Percentiles rank a stretch among this genome's conserved stretches.
Evolutionary conservation across 2,797 vertebrate species (phyloP).

Genomic region (Malurus leucopterus): DNA sequence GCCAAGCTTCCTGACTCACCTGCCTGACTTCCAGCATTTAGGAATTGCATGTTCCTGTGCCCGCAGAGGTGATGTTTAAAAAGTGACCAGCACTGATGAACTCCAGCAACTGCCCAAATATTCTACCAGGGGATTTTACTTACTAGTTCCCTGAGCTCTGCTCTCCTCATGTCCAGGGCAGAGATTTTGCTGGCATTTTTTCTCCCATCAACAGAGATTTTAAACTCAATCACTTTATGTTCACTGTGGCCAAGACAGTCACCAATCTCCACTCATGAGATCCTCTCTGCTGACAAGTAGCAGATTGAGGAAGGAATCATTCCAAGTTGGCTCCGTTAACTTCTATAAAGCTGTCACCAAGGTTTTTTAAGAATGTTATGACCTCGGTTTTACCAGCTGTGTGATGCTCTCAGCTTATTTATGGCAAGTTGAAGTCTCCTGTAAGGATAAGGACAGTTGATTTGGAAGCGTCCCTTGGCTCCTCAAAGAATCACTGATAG

Average conservation of each 20-base stretch:
- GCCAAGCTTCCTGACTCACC: neutral
- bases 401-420: neutral
- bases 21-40: neutral
- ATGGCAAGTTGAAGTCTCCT: neutral
- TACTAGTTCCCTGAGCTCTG: neutral
- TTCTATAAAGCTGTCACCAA: neutral
- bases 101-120: accelerated
- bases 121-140: neutral
- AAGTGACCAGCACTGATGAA: neutral
- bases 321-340: neutral
- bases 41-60: neutral
- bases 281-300: neutral
- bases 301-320: neutral
- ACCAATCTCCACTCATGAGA: accelerated
- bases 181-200: neutral
- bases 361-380: neutral
- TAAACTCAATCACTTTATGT: neutral
- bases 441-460: neutral
- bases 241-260: accelerated
- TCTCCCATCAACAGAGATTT: neutral
- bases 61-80: neutral
- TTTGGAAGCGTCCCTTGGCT: neutral
- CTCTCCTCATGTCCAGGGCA: neutral
- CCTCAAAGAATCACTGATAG: neutral
- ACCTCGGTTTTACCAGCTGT: neutral